Evolutionary conservation across 1,140 invertebrate species (phyloP), one percentile per base, ranked within the genome.

Genomic region (Tenebrio molitor): DNA sequence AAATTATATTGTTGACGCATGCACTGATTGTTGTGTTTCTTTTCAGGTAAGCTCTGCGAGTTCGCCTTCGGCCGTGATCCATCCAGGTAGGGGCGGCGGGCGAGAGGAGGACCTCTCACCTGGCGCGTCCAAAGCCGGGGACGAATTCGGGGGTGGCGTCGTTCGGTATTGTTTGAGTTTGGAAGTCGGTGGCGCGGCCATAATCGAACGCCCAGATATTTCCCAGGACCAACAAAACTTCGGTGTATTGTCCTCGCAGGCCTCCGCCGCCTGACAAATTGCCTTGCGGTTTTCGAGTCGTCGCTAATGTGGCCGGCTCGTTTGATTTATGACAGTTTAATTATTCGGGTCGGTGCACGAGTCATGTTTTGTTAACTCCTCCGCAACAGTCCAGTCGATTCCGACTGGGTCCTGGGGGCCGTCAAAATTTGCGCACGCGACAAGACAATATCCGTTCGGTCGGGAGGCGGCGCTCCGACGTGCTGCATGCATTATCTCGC

Each of bases 251-350:
- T 17, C 42, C 42, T 15, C 5, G 12, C 42, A 4, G 12, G 16
- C 16, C 50, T 29, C 15, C 23, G 7, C n/a, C 50, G 23, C 29
- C 12, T 25, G 50, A 58, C 15, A 58, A 58, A 58, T 58, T 58
- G 50, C 50, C 10, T 29, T 29, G 50, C n/a, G 50, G 21, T 58
- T 58, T 16, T 58, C 23, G 2, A 58, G 21, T 58, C 23, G 5
- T 12, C 29, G 29, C 29, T 7, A 39, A 12, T 39, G 25, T 29
- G 25, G 25, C 25, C 3, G 8, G 15, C 44, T 21, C 10, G n/a
- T 50, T 50, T 50, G 50, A 58, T 58, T 58, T 29, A 58, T 29
- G 50, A 14, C n/a, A 12, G n/a, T 58, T 58, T 58, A 58, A 58
- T 58, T 21, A 50, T 21, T 50, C 44, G 17, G 44, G n/a, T n/a